These are phyloP conservation scores for Drosophila arawakana DNA, from an alignment of 1,140 invertebrate genomes.

Conservation along the genomic window DNA sequence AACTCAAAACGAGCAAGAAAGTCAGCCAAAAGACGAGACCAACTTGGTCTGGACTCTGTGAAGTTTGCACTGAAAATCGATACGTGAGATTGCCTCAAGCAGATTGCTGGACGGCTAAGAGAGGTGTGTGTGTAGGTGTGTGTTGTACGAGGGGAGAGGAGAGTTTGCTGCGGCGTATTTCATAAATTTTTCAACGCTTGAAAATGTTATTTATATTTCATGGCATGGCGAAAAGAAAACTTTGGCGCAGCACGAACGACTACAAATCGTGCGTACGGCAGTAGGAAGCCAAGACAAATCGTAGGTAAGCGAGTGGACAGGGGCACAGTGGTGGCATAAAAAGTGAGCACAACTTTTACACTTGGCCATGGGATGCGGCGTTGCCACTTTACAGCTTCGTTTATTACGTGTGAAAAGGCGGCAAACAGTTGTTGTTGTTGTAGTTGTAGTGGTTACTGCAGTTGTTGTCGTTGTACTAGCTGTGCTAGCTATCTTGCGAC, in stretches of 20 bases:
- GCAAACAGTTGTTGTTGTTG: constrained; percentile 24
- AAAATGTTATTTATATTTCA: constrained; percentile 83
- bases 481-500: constrained; percentile 55
- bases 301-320: constrained; percentile 13
- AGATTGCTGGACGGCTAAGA: constrained; percentile 35
- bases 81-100: constrained; percentile 51
- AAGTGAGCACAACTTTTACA: constrained; percentile 71
- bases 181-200: constrained; percentile 78
- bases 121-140: background rate
- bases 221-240: constrained; percentile 66
- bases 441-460: background rate
- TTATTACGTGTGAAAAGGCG: constrained; percentile 80
- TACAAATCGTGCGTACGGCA: constrained; percentile 77
- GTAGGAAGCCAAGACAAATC: constrained; percentile 52
- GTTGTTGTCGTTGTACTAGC: background rate
- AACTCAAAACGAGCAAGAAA: constrained; percentile 25
- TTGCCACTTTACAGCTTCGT: constrained; percentile 77
- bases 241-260: constrained; percentile 80
- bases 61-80: constrained; percentile 75
- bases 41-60: constrained; percentile 37
- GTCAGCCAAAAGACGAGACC: constrained; percentile 25
- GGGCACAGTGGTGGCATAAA: constrained; percentile 33
- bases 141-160: background rate
- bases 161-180: constrained; percentile 55
- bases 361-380: constrained; percentile 51